These are phyloP conservation scores for Ceratina australensis DNA, from an alignment of 1,140 invertebrate species.

Conservation along the genomic window DNA sequence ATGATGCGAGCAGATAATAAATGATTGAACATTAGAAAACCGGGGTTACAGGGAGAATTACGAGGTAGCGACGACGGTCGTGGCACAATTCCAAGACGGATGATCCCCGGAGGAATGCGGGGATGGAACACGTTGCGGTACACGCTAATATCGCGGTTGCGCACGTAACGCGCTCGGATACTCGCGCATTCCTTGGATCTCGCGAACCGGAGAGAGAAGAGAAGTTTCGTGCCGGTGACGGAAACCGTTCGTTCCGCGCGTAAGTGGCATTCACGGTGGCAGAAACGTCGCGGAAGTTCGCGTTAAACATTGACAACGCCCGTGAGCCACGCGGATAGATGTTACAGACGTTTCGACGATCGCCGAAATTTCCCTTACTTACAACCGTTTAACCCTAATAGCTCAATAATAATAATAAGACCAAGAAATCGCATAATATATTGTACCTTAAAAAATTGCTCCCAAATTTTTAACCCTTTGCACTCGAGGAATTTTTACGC, in stretches of 20 bases:
- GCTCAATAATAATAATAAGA: no score
- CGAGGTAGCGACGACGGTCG: slow-evolving; percentile 17
- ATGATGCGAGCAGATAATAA: no score
- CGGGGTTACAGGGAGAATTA: neutral
- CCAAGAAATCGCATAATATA: no score
- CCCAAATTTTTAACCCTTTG: no score
- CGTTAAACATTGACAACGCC: slow-evolving; percentile 15
- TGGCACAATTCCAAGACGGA: slow-evolving; percentile 43
- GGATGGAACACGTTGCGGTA: neutral
- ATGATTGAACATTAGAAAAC: no score
- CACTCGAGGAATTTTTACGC: no score
- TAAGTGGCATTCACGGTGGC: slow-evolving; percentile 13
- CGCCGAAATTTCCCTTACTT: slow-evolving; percentile 27
- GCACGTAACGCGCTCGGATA: neutral
- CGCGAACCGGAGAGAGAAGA: neutral
- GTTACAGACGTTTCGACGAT: neutral
- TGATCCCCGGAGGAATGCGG: slow-evolving; percentile 7
- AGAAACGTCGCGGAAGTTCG: slow-evolving; percentile 25
- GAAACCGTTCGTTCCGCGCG: slow-evolving; percentile 43
- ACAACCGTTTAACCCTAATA: neutral
- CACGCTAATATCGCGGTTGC: neutral
- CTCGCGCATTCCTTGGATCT: slow-evolving; percentile 20
- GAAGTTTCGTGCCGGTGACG: slow-evolving; percentile 33
- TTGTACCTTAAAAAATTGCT: no score
- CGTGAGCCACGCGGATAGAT: slow-evolving; percentile 18